A percentile compares a stretch with the other conserved stretches of the same genome.
Conservation (phyloP, 2,113 vertebrate genomes). For the Psittacula cyanocephala region DNA sequence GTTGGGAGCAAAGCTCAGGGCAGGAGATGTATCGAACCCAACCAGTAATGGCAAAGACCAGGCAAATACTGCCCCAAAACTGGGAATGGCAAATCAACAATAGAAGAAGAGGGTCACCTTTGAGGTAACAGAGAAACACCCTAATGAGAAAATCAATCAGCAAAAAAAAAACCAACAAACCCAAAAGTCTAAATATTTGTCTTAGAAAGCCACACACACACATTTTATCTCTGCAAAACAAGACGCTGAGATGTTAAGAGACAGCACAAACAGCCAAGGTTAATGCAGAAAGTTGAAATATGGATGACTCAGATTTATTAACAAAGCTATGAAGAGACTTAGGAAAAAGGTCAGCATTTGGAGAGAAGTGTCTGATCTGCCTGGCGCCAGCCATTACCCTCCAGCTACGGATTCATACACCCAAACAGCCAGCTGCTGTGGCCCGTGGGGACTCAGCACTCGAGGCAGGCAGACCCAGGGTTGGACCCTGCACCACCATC, state of each 20-base stretch:
- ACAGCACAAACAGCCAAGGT: constrained; percentile 9
- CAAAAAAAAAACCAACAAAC: background rate
- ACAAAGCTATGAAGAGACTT: background rate
- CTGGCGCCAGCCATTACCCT: background rate
- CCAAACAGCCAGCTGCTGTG: background rate
- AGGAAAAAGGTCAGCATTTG: background rate
- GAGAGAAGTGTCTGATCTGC: background rate
- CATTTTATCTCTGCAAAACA: background rate
- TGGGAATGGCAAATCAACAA: fast-evolving
- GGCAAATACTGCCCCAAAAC: background rate
- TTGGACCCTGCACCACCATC: background rate
- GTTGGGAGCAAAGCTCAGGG: background rate
- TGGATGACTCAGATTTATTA: constrained; percentile 40
- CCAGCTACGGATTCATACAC: background rate
- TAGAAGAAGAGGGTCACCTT: background rate
- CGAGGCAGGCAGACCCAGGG: background rate
- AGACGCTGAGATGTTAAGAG: background rate
- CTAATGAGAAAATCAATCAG: background rate
- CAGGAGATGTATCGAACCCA: background rate
- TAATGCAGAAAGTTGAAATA: background rate
- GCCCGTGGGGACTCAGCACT: background rate
- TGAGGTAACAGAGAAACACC: fast-evolving
- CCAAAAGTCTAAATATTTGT: background rate
- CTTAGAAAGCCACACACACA: constrained; percentile 11
- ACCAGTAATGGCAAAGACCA: background rate